Evolutionary conservation across 1,140 invertebrate genomes (phyloP).

Genomic region (Brachionus koreanus): DNA sequence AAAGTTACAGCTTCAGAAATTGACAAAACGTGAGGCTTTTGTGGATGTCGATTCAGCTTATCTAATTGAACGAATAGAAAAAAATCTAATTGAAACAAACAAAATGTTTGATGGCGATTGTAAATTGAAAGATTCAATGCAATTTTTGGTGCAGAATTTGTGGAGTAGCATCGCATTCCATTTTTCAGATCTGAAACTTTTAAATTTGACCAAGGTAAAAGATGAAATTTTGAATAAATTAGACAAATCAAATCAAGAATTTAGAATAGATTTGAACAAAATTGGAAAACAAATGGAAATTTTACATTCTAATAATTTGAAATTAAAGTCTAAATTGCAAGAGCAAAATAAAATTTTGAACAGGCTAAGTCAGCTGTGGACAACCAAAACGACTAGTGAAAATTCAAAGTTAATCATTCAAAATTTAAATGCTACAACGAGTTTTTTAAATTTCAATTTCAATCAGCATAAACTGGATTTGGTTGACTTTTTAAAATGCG

Average conservation of each 20-base stretch:
- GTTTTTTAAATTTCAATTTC: background rate
- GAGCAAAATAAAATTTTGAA: background rate
- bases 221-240: background rate
- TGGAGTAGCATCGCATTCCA: background rate
- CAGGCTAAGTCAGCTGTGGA: background rate
- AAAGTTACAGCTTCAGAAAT: background rate
- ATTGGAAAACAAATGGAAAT: background rate
- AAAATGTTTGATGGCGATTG: background rate
- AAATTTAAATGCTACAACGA: background rate
- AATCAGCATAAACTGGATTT: background rate
- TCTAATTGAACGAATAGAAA: background rate
- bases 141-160: background rate
- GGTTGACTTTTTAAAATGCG: background rate
- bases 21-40: background rate
- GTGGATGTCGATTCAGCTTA: background rate
- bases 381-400: background rate
- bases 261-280: background rate
- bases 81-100: background rate
- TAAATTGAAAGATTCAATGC: background rate
- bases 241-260: background rate
- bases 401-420: too few species aligned
- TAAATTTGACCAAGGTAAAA: background rate
- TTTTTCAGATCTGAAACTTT: background rate
- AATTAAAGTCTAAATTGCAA: background rate
- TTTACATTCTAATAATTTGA: background rate